Percentiles rank a stretch among this genome's conserved stretches.
Evolutionary conservation across 2,888 invertebrate genomes (phyloP).

Genomic region (Hypena proboscidalis): DNA sequence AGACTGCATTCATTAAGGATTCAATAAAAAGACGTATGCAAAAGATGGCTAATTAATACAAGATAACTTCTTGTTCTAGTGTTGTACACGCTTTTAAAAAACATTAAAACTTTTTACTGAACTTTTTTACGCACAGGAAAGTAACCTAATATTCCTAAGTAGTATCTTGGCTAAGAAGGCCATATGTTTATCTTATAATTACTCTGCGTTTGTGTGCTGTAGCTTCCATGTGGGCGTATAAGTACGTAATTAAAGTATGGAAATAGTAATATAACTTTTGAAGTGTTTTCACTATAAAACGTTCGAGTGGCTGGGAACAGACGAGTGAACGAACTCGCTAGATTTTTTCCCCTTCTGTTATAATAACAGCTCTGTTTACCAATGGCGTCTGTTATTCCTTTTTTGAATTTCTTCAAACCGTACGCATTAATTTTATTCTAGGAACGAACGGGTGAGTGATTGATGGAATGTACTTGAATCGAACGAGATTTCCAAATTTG

Average conservation of each 20-base stretch:
- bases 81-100: neutral
- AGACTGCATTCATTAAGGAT: slow-evolving; percentile 14
- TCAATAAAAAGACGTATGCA: slow-evolving; percentile 23
- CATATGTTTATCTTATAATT: slow-evolving; percentile 80
- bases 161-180: slow-evolving; percentile 65
- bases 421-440: slow-evolving; percentile 37
- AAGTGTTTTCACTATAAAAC: slow-evolving; percentile 85
- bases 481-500: neutral
- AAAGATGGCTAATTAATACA: slow-evolving; percentile 25
- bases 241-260: slow-evolving; percentile 81
- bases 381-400: slow-evolving; percentile 66
- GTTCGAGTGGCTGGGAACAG: slow-evolving; percentile 80
- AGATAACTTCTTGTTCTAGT: slow-evolving; percentile 22
- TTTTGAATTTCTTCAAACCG: slow-evolving; percentile 55
- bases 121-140: slow-evolving; percentile 49
- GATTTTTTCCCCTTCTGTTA: slow-evolving; percentile 71
- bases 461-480: slow-evolving; percentile 4
- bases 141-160: slow-evolving; percentile 67
- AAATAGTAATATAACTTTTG: slow-evolving; percentile 84
- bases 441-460: slow-evolving; percentile 19
- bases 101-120: slow-evolving; percentile 20
- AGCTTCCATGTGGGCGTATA: slow-evolving; percentile 65
- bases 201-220: slow-evolving; percentile 54
- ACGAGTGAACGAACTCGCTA: slow-evolving; percentile 69
- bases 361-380: slow-evolving; percentile 77